These are phyloP conservation scores for Sciurus carolinensis DNA, from an alignment of 2,797 vertebrate species.

Conservation along the genomic window DNA sequence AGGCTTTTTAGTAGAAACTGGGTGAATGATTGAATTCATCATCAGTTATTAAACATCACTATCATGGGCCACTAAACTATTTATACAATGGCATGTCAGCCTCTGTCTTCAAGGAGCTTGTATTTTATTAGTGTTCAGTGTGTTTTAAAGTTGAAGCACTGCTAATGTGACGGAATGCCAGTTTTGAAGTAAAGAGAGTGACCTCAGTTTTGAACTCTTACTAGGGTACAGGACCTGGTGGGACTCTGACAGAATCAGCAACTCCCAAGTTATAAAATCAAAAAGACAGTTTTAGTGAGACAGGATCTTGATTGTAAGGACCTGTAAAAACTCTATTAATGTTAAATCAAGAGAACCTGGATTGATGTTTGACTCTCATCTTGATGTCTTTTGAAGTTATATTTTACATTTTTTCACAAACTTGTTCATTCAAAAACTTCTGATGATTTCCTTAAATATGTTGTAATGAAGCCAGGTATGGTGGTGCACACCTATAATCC, in stretches of 20 bases:
- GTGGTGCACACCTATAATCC: no score
- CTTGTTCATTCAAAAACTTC: conserved; percentile 18
- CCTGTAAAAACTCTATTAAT: neutral
- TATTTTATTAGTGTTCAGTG: neutral
- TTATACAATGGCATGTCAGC: neutral
- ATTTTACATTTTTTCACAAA: conserved; percentile 52
- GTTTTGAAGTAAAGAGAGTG: conserved; percentile 13
- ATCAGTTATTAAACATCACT: neutral
- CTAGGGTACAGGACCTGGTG: neutral
- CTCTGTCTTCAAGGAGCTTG: neutral
- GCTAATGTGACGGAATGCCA: neutral
- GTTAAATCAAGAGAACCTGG: neutral
- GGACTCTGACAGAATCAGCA: no score
- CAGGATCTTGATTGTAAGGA: neutral
- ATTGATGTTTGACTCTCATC: neutral
- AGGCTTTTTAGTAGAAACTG: neutral
- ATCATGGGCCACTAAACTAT: neutral
- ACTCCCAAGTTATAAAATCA: no score
- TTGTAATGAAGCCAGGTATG: no score
- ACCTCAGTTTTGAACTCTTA: conserved; percentile 6
- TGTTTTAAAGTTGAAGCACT: neutral
- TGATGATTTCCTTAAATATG: neutral
- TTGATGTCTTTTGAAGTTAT: neutral
- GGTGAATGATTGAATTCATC: neutral
- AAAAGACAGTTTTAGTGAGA: neutral